phyloP scores from a whole-genome alignment of 2,797 vertebrate genomes.

The Glyptemys insculpta region DNA sequence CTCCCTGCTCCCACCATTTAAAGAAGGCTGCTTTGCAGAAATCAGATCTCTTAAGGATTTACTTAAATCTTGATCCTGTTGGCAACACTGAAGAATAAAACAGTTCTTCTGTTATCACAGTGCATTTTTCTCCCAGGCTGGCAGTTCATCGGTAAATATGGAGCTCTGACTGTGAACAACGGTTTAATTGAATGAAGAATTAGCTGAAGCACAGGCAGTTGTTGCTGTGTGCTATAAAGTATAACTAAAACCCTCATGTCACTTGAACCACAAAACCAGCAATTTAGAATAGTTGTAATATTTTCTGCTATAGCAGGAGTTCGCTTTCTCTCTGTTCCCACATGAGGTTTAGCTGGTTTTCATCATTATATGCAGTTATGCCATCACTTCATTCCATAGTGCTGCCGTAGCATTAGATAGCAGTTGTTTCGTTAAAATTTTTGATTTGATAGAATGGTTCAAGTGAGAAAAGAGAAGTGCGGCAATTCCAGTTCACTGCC shows the following conservation, averaged over 20 bases:
- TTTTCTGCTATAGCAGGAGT: not conserved
- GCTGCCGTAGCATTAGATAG: not conserved
- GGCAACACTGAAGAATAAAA: conserved; percentile 18
- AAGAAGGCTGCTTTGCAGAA: conserved; percentile 38
- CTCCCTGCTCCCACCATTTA: not conserved
- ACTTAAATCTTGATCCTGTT: conserved; percentile 44
- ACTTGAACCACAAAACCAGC: not conserved
- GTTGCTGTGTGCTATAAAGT: not conserved
- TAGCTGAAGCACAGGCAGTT: not conserved
- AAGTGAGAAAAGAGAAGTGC: conserved; percentile 97
- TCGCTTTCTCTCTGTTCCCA: not conserved
- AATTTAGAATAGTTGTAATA: not conserved
- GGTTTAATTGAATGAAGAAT: conserved; percentile 23
- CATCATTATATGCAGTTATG: not conserved
- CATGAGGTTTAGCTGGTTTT: not conserved
- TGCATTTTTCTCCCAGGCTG: conserved; percentile 28
- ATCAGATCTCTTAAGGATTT: conserved; percentile 10
- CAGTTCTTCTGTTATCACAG: conserved; percentile 12
- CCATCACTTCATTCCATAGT: not conserved
- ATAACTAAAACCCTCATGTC: not conserved
- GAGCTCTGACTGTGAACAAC: not conserved
- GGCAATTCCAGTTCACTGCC: conserved; percentile 98
- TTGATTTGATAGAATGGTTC: conserved; percentile 90
- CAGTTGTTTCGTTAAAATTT: conserved; percentile 35
- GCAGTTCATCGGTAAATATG: conserved; percentile 21